Evolutionary conservation across 2,113 vertebrate genomes (phyloP), one percentile per base, ranked within the genome.

Genomic region (Laterallus jamaicensis): DNA sequence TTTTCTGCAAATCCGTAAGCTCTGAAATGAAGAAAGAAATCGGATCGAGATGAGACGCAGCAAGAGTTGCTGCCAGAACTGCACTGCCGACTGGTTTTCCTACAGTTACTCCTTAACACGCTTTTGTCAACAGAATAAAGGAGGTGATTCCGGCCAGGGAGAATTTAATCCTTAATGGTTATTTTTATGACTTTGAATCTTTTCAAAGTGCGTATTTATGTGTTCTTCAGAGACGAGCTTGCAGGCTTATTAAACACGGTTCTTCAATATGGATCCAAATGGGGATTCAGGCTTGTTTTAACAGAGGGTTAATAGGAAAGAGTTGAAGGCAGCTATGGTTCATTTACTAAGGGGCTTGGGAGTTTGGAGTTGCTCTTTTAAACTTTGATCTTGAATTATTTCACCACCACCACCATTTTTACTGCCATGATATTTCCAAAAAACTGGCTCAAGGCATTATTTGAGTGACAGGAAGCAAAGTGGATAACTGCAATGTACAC

Each of bases 341-440:
- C 7, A 2, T 59, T 80, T 64, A 42, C 47, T 25, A 47, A 91
- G 10, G 16, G 10, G 16, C 26, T 40, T 84, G 60, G 42, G 59
- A 73, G 25, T 82, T 73, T 35, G n/a, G 11, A 54, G 71, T 10
- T 88, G 50, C 18, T 56, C 40, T 22, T 83, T 88, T 91, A 56
- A n/a, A 64, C 59, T 79, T 64, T n/a, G 32, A 67, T 62, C 20
- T 59, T 64, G 35, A 59, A 5, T 29, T 68, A 49, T 39, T 39
- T 10, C 5, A 1, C 50, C 31, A 52, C 6, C 1, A 44, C 31
- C 49, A 49, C 17, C 20, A 32, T 32, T 74, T 67, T 59, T 29
- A 44, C 47, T 55, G 63, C 39, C 26, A 29, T 0, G 0, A 31
- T 47, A 31, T 39, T 44, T 28, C n/a, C 0, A 15, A 54, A 35